These are phyloP conservation scores for Montipora cactus DNA, from an alignment of 64 coral and sea anemone species.

Conservation along the genomic window DNA sequence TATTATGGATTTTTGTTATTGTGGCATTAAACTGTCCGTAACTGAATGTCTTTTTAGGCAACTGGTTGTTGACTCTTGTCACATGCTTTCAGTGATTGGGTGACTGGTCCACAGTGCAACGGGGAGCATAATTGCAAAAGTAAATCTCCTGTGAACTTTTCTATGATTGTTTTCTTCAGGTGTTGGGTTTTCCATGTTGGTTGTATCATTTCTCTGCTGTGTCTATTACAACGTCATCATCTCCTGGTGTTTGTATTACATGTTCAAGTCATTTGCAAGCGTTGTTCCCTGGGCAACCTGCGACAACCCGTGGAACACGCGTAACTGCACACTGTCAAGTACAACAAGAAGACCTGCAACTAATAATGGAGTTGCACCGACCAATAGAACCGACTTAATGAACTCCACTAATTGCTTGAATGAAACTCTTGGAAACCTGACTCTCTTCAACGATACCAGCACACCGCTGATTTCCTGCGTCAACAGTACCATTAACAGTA, in stretches of 20 bases:
- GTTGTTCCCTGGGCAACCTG: conserved; percentile 93
- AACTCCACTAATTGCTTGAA: conserved; percentile 2
- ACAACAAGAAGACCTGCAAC: background rate
- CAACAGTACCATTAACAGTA: conserved; percentile 57
- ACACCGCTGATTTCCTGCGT: background rate
- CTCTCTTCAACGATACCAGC: background rate
- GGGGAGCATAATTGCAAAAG: background rate
- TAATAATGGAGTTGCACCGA: background rate
- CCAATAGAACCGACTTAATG: background rate
- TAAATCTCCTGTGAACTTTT: background rate
- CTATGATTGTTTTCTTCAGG: conserved; percentile 47
- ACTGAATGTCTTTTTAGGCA: too few species aligned
- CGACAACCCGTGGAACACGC: conserved; percentile 96
- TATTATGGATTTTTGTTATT: too few species aligned
- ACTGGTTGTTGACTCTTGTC: too few species aligned
- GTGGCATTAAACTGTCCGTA: too few species aligned
- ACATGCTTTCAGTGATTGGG: too few species aligned
- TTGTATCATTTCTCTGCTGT: conserved; percentile 93
- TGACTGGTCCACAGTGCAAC: background rate
- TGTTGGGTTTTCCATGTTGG: conserved; percentile 98
- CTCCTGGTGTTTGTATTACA: conserved; percentile 96
- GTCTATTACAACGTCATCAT: conserved; percentile 99
- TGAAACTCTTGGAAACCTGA: background rate
- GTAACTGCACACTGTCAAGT: conserved; percentile 48
- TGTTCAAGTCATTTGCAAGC: conserved; percentile 87